These are phyloP conservation scores for Conomelus anceps DNA, from an alignment of 2,888 invertebrate species.

Conservation along the genomic window DNA sequence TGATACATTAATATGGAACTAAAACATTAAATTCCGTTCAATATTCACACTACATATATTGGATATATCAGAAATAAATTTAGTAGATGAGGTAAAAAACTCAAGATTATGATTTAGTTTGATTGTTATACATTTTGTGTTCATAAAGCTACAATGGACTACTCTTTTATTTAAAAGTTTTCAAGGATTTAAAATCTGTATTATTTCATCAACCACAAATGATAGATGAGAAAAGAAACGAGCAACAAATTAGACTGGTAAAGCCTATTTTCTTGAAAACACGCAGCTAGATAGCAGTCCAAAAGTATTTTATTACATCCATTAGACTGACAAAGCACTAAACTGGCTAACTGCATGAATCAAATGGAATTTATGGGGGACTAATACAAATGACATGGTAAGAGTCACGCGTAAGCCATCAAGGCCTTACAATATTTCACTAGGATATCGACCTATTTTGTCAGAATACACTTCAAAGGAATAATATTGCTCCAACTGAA, in stretches of 20 bases:
- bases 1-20: no score
- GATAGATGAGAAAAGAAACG: not conserved
- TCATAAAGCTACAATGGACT: not conserved
- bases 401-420: not conserved
- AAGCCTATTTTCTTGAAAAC: not conserved
- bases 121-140: no score
- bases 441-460: no score
- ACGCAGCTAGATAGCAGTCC: not conserved
- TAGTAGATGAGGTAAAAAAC: no score
- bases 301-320: not conserved
- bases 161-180: not conserved
- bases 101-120: no score
- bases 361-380: not conserved
- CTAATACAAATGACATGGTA: not conserved
- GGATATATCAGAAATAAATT: no score
- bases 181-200: not conserved
- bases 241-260: not conserved
- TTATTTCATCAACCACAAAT: not conserved
- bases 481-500: no score
- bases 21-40: no score
- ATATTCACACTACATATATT: no score
- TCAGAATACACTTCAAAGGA: no score
- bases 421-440: not conserved
- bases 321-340: not conserved
- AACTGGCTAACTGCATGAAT: not conserved